Conservation (phyloP, 2,888 invertebrate species). For the Exocentrus adspersus region DNA sequence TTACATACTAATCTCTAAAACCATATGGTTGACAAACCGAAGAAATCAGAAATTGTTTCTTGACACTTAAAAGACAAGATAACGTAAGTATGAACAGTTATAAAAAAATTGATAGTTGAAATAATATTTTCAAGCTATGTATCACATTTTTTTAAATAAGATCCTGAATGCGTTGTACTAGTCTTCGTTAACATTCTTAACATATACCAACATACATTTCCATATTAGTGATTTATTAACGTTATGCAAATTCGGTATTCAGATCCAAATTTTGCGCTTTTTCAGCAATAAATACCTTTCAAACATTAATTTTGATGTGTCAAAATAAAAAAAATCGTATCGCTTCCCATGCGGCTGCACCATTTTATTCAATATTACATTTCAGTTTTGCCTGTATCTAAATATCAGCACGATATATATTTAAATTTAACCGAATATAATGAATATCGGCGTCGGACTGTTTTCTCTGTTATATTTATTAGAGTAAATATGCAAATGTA, state of each 20-base stretch:
- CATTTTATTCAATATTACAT: neutral
- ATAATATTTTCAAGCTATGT: too few relatives aligned
- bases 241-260: neutral
- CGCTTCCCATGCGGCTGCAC: neutral
- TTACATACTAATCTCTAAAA: too few relatives aligned
- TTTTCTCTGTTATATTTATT: constrained; percentile 11
- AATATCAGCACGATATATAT: neutral
- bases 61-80: too few relatives aligned
- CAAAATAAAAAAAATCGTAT: neutral
- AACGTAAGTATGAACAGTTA: too few relatives aligned
- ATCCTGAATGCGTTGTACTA: too few relatives aligned
- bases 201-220: too few relatives aligned
- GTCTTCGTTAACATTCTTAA: too few relatives aligned
- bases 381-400: neutral
- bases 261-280: neutral
- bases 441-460: neutral
- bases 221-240: too few relatives aligned
- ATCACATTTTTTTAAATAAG: too few relatives aligned
- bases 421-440: neutral
- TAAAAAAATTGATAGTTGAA: too few relatives aligned
- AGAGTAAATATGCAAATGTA: constrained; percentile 15
- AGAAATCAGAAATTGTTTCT: too few relatives aligned
- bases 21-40: too few relatives aligned
- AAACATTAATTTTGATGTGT: neutral
- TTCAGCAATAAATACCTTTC: neutral